Base-by-base conservation (phyloP, 2,113 vertebrate genomes). In the Sylvietta virens region DNA sequence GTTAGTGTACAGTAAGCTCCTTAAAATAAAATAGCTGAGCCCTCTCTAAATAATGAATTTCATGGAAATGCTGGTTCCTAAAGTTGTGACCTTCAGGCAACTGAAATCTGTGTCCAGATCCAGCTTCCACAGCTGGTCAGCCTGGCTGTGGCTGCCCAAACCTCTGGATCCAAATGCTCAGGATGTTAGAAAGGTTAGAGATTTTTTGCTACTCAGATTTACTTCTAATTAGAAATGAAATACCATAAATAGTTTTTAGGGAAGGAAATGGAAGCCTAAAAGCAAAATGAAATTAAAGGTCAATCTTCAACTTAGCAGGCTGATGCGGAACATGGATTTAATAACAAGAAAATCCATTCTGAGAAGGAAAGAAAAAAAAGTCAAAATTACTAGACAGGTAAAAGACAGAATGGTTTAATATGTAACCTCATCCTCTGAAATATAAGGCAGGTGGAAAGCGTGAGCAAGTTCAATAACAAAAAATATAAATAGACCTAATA, bases 281-380 rank as follows among this genome's bases (percentile, higher is more conserved):
- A 96, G 82, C 88, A 95, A 94, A 96, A 97, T 92, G 23, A 94
- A 93, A 93, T 94, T 90, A 95, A 94, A 95, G 88, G 86, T 90
- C 95, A 93, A 53, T 94, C 88, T 96, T 90, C 56, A 81, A 72
- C 77, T 96, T 96, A 94, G 65, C 33, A 71, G 65, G n/a, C 61
- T 93, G 80, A 94, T 79, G 76, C 0, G 0, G 79, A 88, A 90
- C 0, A 0, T 78, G 61, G 57, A 79, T 94, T 96, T 96, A 96
- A 96, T 94, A 96, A 92, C 56, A 73, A 88, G 83, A 91, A 95
- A 66, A 94, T 90, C 71, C 79, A 67, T 92, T 94, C 56, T 93
- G 90, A 86, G 77, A 66, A 71, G 31, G 33, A 86, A 85, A 94
- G 57, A 70, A 84, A 88, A 82, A 94, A 61, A 65, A 28, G 26